These are phyloP conservation scores for Volucella bombylans DNA, from an alignment of 2,888 invertebrate species.

Conservation along the genomic window DNA sequence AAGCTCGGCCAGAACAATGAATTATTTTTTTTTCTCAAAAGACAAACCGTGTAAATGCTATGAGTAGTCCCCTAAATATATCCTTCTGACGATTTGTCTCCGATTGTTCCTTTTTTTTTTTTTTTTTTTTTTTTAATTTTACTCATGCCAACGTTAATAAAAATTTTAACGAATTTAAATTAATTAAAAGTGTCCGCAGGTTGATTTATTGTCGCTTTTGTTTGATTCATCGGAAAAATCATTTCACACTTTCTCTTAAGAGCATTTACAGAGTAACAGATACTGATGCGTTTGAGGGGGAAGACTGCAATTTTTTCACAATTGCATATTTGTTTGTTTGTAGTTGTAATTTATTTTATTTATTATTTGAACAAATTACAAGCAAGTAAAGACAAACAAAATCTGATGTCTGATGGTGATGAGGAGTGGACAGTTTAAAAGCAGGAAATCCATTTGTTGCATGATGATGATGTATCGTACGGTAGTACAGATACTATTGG, in stretches of 20 bases:
- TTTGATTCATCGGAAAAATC: conserved; percentile 33
- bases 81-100: conserved; percentile 8
- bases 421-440: conserved; percentile 41
- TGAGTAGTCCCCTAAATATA: conserved; percentile 16
- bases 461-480: conserved; percentile 11
- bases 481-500: conserved; percentile 9
- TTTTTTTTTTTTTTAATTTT: conserved; percentile 6
- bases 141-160: conserved; percentile 27
- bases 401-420: neutral
- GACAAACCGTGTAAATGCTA: conserved; percentile 2
- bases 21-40: neutral
- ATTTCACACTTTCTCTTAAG: neutral
- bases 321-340: neutral
- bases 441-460: conserved; percentile 36
- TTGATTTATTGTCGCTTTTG: conserved; percentile 47
- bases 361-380: conserved; percentile 15
- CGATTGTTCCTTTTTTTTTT: neutral
- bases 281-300: no score
- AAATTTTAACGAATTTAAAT: conserved; percentile 27
- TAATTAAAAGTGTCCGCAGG: conserved; percentile 18
- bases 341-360: conserved; percentile 5
- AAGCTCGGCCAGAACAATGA: conserved; percentile 22
- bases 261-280: neutral
- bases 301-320: neutral
- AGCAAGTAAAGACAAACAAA: conserved; percentile 7